Evolutionary conservation across 2,113 vertebrate species (phyloP), one percentile per base, ranked within the genome.

Genomic region (Ammodramus savannarum): DNA sequence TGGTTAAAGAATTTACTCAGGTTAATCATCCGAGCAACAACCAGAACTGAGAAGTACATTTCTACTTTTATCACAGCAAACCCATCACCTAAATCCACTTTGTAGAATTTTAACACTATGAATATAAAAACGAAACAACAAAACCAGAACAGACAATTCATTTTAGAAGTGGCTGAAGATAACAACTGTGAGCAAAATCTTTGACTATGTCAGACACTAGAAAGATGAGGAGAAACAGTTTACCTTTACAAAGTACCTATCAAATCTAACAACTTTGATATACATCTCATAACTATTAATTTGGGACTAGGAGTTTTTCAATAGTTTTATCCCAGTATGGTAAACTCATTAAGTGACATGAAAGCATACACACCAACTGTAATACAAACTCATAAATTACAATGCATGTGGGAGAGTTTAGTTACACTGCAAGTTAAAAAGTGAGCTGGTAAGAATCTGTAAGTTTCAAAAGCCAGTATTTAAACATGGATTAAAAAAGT

Each of bases 311-410:
- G 13, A 80, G 12, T 39, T 83, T 85, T 87, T 91, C 43, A 81
- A 49, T 18, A 65, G 29, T 38, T 82, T 72, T 79, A 57, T 82
- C 66, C 46, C 17, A 81, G 23, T 20, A 67, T 0, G 0, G 1
- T 44, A 76, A 41, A 12, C 31, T 73, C 75, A 62, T 31, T 43
- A 72, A 75, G 44, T 68, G 36, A 72, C 23, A 55, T 7, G 1
- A 61, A 84, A 89, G 9, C 17, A 69, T 4, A 82, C 3, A 29
- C 4, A 81, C n/a, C 46, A 85, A 41, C 68, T 84, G 75, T 54
- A 73, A 83, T 21, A 67, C 39, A 77, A 96, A 66, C 21, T 88
- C 36, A 13, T 46, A 74, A 76, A 46, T 44, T 77, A 55, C 32
- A 66, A 0, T 18, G 39, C 18, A 59, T 1, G 10, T 5, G 2